A percentile compares a stretch with the other conserved stretches of the same genome.
These are phyloP conservation scores for Prochilodus magdalenae DNA, from an alignment of 2,113 vertebrate species.

Conservation along the genomic window DNA sequence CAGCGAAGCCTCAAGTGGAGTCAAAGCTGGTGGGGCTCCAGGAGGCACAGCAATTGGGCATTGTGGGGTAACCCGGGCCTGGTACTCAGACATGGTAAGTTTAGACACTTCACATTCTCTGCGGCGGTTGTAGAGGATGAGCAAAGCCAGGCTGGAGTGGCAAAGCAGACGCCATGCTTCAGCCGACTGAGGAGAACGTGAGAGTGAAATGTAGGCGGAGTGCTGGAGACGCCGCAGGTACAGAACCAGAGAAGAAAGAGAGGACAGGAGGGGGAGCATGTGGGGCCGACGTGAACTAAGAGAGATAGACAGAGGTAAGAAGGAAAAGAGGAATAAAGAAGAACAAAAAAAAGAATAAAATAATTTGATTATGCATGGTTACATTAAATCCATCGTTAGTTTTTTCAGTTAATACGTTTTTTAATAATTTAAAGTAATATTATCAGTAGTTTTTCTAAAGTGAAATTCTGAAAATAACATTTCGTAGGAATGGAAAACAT, in stretches of 20 bases:
- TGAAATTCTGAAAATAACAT: too few species aligned
- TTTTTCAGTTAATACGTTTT: too few species aligned
- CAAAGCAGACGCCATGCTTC: constrained; percentile 82
- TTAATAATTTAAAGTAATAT: too few species aligned
- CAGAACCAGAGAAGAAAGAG: constrained; percentile 76
- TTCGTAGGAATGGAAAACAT: too few species aligned
- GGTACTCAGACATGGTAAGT: constrained; percentile 78
- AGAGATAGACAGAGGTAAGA: constrained; percentile 19
- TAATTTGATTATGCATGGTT: too few species aligned
- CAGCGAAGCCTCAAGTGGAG: constrained; percentile 72
- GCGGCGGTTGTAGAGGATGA: constrained; percentile 82
- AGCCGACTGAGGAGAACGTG: constrained; percentile 74
- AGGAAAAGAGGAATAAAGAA: neutral
- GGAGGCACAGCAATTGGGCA: constrained; percentile 40
- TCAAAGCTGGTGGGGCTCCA: constrained; percentile 38
- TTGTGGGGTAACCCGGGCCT: constrained; percentile 64
- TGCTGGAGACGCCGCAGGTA: constrained; percentile 79
- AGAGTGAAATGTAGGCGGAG: constrained; percentile 75
- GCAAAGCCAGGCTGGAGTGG: constrained; percentile 79
- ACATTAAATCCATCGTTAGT: too few species aligned
- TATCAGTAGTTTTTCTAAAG: too few species aligned
- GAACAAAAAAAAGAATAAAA: neutral
- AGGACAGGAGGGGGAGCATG: constrained; percentile 77
- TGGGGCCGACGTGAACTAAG: constrained; percentile 71
- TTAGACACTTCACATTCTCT: constrained; percentile 82